A percentile compares a stretch with the other conserved stretches of the same genome.
Evolutionary conservation across 2,797 vertebrate species (phyloP).

Genomic region (Eupleurogrammus muticus): DNA sequence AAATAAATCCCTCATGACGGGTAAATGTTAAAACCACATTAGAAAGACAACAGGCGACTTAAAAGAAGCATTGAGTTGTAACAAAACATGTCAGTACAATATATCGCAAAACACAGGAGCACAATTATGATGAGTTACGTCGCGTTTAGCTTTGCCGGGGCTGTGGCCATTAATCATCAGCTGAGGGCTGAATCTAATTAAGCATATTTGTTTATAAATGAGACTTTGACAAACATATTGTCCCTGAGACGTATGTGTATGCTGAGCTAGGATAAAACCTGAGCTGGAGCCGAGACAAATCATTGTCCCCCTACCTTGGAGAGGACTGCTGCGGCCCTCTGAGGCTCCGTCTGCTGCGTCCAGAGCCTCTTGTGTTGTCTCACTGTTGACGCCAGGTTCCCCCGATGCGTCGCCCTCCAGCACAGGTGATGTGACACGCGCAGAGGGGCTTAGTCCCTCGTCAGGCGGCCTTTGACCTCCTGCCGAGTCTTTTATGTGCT

Average conservation of each 20-base stretch:
- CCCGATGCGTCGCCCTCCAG: neutral
- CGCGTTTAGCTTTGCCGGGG: conserved; percentile 47
- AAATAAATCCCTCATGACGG: neutral
- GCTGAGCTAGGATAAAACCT: conserved; percentile 39
- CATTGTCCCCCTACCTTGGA: conserved; percentile 62
- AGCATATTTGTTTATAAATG: conserved; percentile 56
- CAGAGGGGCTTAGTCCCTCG: conserved; percentile 18
- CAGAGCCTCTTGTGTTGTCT: neutral
- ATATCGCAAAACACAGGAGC: conserved; percentile 31
- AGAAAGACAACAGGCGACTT: neutral
- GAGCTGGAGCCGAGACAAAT: conserved; percentile 44
- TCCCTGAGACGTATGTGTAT: conserved; percentile 54
- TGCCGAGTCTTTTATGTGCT: conserved; percentile 31
- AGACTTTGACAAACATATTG: conserved; percentile 60
- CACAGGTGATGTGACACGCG: conserved; percentile 7
- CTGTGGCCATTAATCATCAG: conserved; percentile 59
- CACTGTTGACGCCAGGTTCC: conserved; percentile 16
- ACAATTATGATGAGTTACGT: conserved; percentile 29
- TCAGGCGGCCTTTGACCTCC: conserved; percentile 32
- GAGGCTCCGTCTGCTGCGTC: conserved; percentile 41
- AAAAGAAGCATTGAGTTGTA: conserved; percentile 9
- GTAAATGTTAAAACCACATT: conserved; percentile 24
- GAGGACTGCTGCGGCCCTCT: conserved; percentile 1
- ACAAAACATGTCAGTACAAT: conserved; percentile 23
- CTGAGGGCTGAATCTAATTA: conserved; percentile 42